These are phyloP conservation scores for Himalopsyche japonica DNA, from an alignment of 2,888 invertebrate genomes.

Conservation along the genomic window DNA sequence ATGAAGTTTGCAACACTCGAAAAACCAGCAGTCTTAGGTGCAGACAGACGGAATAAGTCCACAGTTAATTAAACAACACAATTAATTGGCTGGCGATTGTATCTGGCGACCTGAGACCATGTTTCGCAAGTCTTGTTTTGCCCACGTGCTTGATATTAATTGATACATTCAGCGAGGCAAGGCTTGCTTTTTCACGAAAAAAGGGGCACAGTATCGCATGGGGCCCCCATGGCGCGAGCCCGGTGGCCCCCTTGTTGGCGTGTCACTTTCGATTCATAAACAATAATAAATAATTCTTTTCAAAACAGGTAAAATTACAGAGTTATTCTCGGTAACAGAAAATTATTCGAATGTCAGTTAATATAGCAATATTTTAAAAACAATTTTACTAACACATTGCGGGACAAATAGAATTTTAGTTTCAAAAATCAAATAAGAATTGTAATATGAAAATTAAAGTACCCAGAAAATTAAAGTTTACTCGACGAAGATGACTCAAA, in stretches of 20 bases:
- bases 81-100: not conserved
- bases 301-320: not conserved
- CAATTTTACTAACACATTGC: too few relatives aligned
- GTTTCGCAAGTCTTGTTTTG: not conserved
- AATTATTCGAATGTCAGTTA: too few relatives aligned
- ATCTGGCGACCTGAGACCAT: not conserved
- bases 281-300: conserved; percentile 35
- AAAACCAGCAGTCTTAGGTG: not conserved
- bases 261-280: conserved; percentile 34
- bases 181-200: not conserved
- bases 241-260: conserved; percentile 36
- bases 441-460: too few relatives aligned
- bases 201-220: not conserved
- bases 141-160: conserved; percentile 14
- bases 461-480: too few relatives aligned
- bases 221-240: conserved; percentile 26
- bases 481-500: too few relatives aligned
- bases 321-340: too few relatives aligned
- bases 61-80: not conserved
- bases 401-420: too few relatives aligned
- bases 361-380: too few relatives aligned
- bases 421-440: too few relatives aligned
- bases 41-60: not conserved
- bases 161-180: conserved; percentile 10
- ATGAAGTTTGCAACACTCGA: not conserved